phyloP scores from a whole-genome alignment of 2,113 vertebrate genomes.

The Tyto alba region DNA sequence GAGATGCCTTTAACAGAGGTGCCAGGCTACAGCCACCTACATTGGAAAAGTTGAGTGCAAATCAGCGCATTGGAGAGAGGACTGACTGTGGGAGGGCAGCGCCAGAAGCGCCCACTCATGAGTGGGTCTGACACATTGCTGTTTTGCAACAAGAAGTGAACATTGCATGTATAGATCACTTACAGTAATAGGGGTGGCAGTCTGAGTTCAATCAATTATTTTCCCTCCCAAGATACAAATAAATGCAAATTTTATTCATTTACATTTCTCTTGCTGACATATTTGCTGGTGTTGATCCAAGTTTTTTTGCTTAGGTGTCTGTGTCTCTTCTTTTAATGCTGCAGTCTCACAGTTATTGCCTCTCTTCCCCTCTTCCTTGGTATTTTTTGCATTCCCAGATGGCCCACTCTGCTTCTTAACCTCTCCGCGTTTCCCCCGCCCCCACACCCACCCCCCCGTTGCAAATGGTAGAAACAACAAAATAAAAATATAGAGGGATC shows the following conservation, averaged over 20 bases:
- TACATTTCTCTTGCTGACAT: background rate
- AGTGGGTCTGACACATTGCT: background rate
- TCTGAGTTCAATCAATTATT: background rate
- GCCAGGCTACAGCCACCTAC: background rate
- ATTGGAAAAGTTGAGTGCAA: background rate
- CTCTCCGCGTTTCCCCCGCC: too few relatives aligned
- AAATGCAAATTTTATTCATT: conserved; percentile 1
- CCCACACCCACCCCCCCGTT: too few relatives aligned
- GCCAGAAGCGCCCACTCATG: background rate
- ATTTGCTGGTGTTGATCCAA: background rate
- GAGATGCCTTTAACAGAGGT: background rate
- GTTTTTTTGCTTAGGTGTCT: background rate
- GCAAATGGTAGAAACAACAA: background rate
- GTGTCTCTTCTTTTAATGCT: background rate
- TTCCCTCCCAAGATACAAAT: background rate
- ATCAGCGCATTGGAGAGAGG: background rate
- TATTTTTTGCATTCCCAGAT: background rate
- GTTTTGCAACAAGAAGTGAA: background rate
- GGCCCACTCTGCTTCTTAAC: background rate
- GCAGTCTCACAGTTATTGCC: background rate
- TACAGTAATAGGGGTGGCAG: background rate
- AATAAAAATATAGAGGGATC: background rate
- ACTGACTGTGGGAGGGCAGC: background rate
- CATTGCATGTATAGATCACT: background rate
- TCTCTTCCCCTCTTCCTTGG: background rate